Conservation (phyloP, 1,140 invertebrate species). For the Patella vulgata region DNA sequence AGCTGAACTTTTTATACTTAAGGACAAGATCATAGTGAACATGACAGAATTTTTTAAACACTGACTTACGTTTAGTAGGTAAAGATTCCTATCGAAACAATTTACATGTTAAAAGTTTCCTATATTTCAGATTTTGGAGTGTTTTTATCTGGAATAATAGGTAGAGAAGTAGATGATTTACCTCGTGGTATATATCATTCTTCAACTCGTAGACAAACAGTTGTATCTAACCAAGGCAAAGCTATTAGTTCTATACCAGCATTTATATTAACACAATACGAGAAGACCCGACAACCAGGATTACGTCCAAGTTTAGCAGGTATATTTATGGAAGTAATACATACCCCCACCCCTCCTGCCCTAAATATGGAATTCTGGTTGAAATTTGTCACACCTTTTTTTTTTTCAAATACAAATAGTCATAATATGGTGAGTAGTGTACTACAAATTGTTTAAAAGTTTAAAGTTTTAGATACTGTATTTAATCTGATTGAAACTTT, state of each 20-base stretch:
- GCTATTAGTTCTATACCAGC: conserved; percentile 47
- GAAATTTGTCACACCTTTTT: no score
- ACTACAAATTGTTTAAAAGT: no score
- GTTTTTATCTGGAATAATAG: conserved; percentile 44
- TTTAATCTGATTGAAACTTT: no score
- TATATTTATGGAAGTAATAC: conserved; percentile 14
- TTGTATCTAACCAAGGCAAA: conserved; percentile 44
- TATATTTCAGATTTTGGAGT: conserved; percentile 46
- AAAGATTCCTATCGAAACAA: no score
- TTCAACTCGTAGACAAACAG: conserved; percentile 36
- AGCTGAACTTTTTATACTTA: no score
- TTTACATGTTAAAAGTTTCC: no score
- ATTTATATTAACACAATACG: conserved; percentile 49
- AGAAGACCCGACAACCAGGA: conserved; percentile 56
- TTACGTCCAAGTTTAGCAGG: conserved; percentile 54
- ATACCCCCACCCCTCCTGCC: neutral
- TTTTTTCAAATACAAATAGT: no score
- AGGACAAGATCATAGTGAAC: no score
- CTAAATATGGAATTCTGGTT: neutral
- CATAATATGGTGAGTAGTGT: no score
- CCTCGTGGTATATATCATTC: conserved; percentile 53
- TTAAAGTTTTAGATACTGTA: no score
- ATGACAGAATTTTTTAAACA: no score
- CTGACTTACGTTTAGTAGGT: no score
- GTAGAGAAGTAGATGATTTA: conserved; percentile 47